phyloP scores from a whole-genome alignment of 2,113 vertebrate genomes.

The Todiramphus chloris region DNA sequence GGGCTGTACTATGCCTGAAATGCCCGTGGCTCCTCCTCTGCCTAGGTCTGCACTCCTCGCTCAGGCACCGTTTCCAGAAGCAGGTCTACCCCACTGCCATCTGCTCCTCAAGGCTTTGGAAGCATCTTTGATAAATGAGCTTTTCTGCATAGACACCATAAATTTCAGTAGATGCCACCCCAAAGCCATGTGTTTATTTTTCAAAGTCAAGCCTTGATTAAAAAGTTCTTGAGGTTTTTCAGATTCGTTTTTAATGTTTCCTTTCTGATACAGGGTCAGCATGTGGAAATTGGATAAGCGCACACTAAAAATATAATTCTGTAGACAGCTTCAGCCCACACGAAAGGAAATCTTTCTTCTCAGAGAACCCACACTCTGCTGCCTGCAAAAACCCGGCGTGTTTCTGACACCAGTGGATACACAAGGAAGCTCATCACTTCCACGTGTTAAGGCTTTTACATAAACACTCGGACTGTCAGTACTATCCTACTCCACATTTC shows the following conservation, averaged over 20 bases:
- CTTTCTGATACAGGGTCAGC: constrained; percentile 35
- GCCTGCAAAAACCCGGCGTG: not conserved
- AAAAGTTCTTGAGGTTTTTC: constrained; percentile 44
- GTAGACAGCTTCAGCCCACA: constrained; percentile 55
- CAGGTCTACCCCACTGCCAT: not conserved
- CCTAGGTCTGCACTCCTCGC: not conserved
- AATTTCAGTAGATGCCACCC: constrained; percentile 33
- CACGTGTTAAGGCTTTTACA: constrained; percentile 30
- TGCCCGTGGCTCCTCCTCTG: constrained; percentile 47
- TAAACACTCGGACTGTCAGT: not conserved
- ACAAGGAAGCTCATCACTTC: constrained; percentile 7
- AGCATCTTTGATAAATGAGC: constrained; percentile 27
- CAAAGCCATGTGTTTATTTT: constrained; percentile 42
- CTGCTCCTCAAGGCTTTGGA: not conserved
- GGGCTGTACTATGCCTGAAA: constrained; percentile 38
- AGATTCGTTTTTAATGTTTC: constrained; percentile 6
- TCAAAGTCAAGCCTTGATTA: constrained; percentile 51
- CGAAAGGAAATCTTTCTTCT: constrained; percentile 58
- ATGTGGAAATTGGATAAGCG: constrained; percentile 30
- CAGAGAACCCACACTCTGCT: not conserved
- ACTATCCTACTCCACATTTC: constrained; percentile 19
- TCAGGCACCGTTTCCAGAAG: not conserved
- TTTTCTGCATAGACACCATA: constrained; percentile 18
- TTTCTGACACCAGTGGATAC: not conserved
- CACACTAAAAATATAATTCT: constrained; percentile 45